Percentiles rank a stretch among this genome's conserved stretches.
These are phyloP conservation scores for Halictus quadricinctus DNA, from an alignment of 2,888 invertebrate genomes.

Conservation along the genomic window DNA sequence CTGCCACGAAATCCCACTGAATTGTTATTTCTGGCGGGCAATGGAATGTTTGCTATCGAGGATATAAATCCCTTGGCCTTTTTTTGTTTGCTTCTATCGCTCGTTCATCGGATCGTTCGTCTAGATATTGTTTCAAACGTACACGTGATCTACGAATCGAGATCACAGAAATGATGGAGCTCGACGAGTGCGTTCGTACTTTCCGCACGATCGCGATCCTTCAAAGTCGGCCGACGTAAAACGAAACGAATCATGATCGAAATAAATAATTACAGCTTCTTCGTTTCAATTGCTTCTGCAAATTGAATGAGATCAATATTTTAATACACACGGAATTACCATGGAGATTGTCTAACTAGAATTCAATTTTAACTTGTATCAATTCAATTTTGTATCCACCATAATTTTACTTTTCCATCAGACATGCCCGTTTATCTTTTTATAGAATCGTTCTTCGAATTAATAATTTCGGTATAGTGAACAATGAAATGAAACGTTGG, in stretches of 20 bases:
- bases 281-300: not conserved
- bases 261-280: not conserved
- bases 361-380: not conserved
- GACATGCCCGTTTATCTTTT: not conserved
- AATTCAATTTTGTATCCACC: not conserved
- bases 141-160: slow-evolving; percentile 21
- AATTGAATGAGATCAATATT: not conserved
- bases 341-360: not conserved
- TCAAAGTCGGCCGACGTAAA: not conserved
- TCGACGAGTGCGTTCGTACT: not conserved
- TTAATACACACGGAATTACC: not conserved
- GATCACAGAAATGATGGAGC: slow-evolving; percentile 12
- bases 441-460: not conserved
- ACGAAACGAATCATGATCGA: not conserved
- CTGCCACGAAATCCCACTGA: not conserved
- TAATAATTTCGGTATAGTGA: too few species aligned
- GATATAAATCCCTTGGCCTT: slow-evolving; percentile 15
- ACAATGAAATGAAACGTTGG: not conserved
- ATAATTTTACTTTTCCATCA: not conserved
- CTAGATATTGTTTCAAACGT: slow-evolving; percentile 16
- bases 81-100: slow-evolving; percentile 14
- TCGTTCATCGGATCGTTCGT: slow-evolving; percentile 6
- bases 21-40: not conserved
- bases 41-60: slow-evolving; percentile 24
- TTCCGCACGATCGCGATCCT: not conserved